phyloP scores from a whole-genome alignment of 1,140 invertebrate species.

The Bombus huntii region DNA sequence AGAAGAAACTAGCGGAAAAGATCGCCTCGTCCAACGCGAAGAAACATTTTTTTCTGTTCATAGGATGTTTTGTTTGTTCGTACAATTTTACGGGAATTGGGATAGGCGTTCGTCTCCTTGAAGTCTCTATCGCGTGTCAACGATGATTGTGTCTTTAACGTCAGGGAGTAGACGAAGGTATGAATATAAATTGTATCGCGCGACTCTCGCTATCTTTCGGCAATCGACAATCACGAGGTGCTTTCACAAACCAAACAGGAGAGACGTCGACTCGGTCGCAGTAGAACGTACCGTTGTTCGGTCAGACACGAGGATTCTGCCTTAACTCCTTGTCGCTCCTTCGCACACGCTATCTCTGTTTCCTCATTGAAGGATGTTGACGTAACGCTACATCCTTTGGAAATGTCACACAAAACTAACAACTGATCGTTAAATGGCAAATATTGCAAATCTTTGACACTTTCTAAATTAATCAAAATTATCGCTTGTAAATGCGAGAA shows the following conservation, averaged over 20 bases:
- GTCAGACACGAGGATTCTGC: slow-evolving; percentile 2
- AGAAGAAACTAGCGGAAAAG: no score
- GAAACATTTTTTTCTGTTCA: background rate
- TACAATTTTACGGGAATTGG: background rate
- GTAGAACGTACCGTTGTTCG: background rate
- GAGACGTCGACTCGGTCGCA: background rate
- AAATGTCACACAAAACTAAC: background rate
- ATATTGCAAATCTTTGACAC: no score
- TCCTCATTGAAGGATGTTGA: no score
- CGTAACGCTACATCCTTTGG: background rate
- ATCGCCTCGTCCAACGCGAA: background rate
- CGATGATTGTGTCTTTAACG: background rate
- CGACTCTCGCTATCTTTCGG: background rate
- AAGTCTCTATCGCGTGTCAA: background rate
- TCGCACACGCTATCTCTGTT: background rate
- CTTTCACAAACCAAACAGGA: background rate
- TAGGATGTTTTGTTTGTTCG: background rate
- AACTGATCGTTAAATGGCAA: no score
- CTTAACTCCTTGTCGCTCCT: background rate
- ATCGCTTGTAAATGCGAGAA: no score
- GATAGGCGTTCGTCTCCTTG: background rate
- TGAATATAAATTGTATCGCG: background rate
- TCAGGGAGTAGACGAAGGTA: background rate
- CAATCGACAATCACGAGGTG: background rate
- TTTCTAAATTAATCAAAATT: no score